A percentile compares a stretch with the other conserved stretches of the same genome.
phyloP scores from a whole-genome alignment of 2,797 vertebrate species.

The Poecilia gillii region DNA sequence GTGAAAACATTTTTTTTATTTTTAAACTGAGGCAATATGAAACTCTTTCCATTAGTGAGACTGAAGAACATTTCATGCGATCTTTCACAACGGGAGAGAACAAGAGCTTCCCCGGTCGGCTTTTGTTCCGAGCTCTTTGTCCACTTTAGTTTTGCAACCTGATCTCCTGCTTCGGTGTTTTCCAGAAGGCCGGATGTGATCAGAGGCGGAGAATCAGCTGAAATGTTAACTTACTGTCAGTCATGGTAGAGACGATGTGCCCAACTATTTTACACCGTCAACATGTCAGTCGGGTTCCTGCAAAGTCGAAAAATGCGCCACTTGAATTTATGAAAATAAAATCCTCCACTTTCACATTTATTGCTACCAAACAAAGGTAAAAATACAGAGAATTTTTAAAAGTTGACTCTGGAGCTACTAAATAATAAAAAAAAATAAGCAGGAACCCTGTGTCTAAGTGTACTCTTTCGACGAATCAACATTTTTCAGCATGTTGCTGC shows the following conservation, averaged over 20 bases:
- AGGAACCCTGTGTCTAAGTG: background rate
- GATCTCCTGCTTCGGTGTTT: background rate
- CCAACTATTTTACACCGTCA: constrained; percentile 22
- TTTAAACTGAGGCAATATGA: constrained; percentile 74
- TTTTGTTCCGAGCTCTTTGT: background rate
- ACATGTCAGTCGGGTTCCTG: background rate
- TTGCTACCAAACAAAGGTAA: background rate
- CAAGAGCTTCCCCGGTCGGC: background rate
- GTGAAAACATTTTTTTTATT: constrained; percentile 5
- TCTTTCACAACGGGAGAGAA: background rate
- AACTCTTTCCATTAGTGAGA: constrained; percentile 75
- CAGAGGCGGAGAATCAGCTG: background rate
- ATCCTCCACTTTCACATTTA: no score
- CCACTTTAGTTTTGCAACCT: background rate
- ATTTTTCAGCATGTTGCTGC: background rate
- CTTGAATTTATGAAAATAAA: no score
- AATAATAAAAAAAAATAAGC: background rate
- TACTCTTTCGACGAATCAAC: background rate
- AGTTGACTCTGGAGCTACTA: background rate
- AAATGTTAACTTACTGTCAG: constrained; percentile 47
- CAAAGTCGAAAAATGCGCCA: background rate
- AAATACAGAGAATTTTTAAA: no score
- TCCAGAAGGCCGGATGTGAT: constrained; percentile 19
- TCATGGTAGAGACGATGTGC: constrained; percentile 80
- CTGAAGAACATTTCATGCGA: constrained; percentile 53